A percentile compares a stretch with the other conserved stretches of the same genome.
These are phyloP conservation scores for Scolanthus callimorphus DNA, from an alignment of 92 coral and sea anemone genomes.

Conservation along the genomic window DNA sequence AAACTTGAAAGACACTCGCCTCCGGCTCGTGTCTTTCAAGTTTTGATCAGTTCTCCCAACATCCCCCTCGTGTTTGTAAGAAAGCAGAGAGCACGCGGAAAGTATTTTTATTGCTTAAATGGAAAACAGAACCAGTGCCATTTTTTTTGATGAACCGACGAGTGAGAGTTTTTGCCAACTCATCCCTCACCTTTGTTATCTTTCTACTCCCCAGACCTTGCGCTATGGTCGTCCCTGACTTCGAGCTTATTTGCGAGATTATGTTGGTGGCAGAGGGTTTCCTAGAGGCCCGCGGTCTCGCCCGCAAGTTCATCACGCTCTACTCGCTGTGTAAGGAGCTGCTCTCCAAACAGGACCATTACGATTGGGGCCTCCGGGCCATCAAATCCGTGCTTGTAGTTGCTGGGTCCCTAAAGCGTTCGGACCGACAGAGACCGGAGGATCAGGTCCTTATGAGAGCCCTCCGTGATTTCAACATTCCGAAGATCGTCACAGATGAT, in stretches of 20 bases:
- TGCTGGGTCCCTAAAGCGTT: constrained; percentile 97
- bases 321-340: constrained; percentile 97
- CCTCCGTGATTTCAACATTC: constrained; percentile 99
- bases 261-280: constrained; percentile 99
- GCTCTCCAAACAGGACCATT: constrained; percentile 98
- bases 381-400: constrained; percentile 98
- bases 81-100: too few relatives aligned
- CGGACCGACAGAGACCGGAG: constrained; percentile 96
- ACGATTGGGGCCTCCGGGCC: constrained; percentile 99
- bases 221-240: constrained; percentile 99
- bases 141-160: not conserved
- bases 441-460: constrained; percentile 99
- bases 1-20: too few relatives aligned
- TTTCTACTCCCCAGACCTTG: constrained; percentile 67
- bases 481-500: constrained; percentile 99
- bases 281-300: constrained; percentile 90
- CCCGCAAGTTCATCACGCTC: constrained; percentile 94
- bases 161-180: not conserved
- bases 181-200: not conserved
- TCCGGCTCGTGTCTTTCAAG: too few relatives aligned
- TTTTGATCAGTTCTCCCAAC: too few relatives aligned
- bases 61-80: too few relatives aligned
- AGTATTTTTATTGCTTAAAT: too few relatives aligned
- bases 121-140: too few relatives aligned
- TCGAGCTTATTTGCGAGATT: constrained; percentile 98